A percentile compares a stretch with the other conserved stretches of the same genome.
Conservation (phyloP, 2,113 vertebrate genomes). For the Aegotheles bennettii region DNA sequence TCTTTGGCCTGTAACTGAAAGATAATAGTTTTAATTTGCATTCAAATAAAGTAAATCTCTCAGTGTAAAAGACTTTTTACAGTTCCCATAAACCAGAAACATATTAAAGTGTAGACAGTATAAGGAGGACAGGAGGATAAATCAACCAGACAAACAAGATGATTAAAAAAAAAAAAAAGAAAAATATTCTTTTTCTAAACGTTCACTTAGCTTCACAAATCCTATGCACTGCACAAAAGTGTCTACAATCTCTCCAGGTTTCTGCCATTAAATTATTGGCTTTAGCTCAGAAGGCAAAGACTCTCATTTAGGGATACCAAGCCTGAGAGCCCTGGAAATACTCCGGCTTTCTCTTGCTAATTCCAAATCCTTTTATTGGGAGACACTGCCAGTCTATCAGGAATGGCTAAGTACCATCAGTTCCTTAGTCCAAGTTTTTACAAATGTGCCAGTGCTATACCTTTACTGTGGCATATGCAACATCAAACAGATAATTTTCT, state of each 20-base stretch:
- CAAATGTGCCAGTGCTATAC: background rate
- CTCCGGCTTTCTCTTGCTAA: background rate
- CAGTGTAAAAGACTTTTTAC: conserved; percentile 69
- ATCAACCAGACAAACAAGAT: conserved; percentile 65
- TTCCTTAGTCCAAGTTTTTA: background rate
- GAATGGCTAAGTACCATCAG: background rate
- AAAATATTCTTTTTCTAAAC: conserved; percentile 2
- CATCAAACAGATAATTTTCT: background rate
- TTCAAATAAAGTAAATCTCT: conserved; percentile 73
- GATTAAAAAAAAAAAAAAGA: background rate
- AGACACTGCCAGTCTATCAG: background rate
- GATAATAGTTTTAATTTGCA: conserved; percentile 74
- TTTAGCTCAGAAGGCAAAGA: background rate
- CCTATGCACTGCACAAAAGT: background rate
- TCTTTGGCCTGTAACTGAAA: conserved; percentile 74
- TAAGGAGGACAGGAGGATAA: conserved; percentile 51
- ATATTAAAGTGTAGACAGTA: conserved; percentile 64
- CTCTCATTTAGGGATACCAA: background rate
- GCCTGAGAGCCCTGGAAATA: background rate
- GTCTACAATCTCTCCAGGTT: background rate
- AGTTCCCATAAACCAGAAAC: conserved; percentile 67
- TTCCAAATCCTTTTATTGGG: background rate
- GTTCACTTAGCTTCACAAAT: conserved; percentile 16
- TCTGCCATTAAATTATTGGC: background rate
- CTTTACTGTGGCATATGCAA: background rate